Base-by-base conservation (phyloP, 2,113 vertebrate species). In the Odobenus rosmarus region DNA sequence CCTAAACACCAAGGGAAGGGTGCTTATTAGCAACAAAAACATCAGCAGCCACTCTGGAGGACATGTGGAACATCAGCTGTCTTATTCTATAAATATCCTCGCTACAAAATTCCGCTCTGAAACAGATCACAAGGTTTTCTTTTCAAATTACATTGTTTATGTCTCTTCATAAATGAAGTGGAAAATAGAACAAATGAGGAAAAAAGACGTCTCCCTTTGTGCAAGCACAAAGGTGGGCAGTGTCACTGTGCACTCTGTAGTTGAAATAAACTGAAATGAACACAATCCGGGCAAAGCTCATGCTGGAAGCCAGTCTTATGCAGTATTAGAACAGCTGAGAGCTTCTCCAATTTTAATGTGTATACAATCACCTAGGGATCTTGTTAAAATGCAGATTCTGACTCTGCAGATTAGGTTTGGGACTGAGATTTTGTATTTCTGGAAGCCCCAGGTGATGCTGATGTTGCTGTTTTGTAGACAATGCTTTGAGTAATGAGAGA, bases 101-200 rank as follows among this genome's bases (percentile, higher is more conserved):
- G 26, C 53, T 82, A 81, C 51, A 67, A 53, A 69, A 88, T 39
- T 74, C 57, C 55, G 39, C 91, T 80, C 74, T 77, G 0, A 89
- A 97, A 91, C 55, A 93, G 93, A 89, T 87, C 12, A 90, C 0
- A 4, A 7, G 94, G 42, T 2, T 64, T 55, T 96, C 82, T 69
- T 36, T 97, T 49, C 84, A 96, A 88, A 46, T 98, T 76, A 96
- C 33, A 61, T 19, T 71, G 80, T 55, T 96, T 97, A 46, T 55
- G 36, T 69, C 51, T 86, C 64, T 76, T 81, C 42, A 36, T 18
- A 76, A 92, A 88, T 71, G 74, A 97, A 96, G 64, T 95, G 64
- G 80, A 86, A 96, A 98, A 95, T 21, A 85, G 96, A 98, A 97
- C 61, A 95, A 84, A 83, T 24, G 11, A 93, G 18, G n/a, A 93